Percentiles rank a stretch among this genome's conserved stretches.
Evolutionary conservation across 2,888 invertebrate species (phyloP).

Genomic region (Podotricha telesiphe): DNA sequence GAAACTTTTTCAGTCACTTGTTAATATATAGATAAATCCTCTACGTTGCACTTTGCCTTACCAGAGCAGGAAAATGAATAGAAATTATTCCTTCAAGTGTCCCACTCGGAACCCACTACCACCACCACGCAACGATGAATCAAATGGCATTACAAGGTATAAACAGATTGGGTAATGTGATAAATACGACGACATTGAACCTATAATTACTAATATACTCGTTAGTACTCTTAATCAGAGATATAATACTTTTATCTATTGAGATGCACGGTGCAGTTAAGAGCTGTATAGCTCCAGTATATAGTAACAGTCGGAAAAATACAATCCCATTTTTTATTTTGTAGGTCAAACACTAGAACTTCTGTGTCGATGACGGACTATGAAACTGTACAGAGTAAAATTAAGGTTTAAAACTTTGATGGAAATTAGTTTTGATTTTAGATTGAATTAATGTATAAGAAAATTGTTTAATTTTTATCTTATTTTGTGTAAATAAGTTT

Average conservation of each 20-base stretch:
- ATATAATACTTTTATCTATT: slow-evolving; percentile 9
- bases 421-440: slow-evolving; percentile 18
- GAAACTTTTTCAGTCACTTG: no score
- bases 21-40: no score
- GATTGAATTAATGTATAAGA: background rate
- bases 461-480: no score
- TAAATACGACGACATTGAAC: background rate
- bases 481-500: no score
- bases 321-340: slow-evolving; percentile 25
- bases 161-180: no score
- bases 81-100: no score
- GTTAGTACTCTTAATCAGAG: background rate
- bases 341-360: slow-evolving; percentile 24
- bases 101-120: no score
- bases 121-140: no score
- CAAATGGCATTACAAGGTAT: no score
- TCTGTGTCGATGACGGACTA: slow-evolving; percentile 23
- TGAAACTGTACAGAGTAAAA: slow-evolving; percentile 14
- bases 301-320: slow-evolving; percentile 9
- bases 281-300: background rate
- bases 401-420: slow-evolving; percentile 12
- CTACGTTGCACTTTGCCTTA: no score
- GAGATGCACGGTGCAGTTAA: slow-evolving; percentile 3
- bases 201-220: background rate
- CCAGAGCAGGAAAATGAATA: no score